Conservation (phyloP, 2,888 invertebrate genomes). For the Agrochola circellaris region DNA sequence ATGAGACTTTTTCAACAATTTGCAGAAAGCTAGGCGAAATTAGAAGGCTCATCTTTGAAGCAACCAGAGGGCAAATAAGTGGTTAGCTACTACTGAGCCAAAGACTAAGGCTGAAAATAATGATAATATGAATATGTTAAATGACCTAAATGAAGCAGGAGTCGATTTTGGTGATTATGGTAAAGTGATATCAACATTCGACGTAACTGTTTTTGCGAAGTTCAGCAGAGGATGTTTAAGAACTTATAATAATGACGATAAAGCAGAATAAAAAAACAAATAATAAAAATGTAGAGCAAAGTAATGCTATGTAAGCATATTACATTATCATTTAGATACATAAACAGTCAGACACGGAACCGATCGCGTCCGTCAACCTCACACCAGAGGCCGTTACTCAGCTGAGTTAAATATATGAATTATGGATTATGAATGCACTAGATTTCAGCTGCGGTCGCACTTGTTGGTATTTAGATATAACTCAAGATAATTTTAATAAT, state of each 20-base stretch:
- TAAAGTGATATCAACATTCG: neutral
- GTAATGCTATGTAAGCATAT: constrained; percentile 13
- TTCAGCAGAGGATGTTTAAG: neutral
- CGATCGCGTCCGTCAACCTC: constrained; percentile 55
- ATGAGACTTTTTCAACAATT: neutral
- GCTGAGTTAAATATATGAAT: constrained; percentile 47
- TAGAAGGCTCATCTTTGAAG: neutral
- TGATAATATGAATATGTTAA: neutral
- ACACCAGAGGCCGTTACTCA: constrained; percentile 50
- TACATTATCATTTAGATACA: constrained; percentile 31
- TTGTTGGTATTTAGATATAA: neutral
- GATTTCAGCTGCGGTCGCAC: constrained; percentile 13
- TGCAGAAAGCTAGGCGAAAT: neutral
- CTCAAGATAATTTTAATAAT: neutral
- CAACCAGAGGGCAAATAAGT: neutral
- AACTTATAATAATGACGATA: neutral
- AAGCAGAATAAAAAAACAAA: neutral
- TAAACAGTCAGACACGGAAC: constrained; percentile 49
- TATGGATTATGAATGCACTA: constrained; percentile 52
- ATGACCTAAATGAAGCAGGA: neutral
- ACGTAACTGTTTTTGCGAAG: neutral
- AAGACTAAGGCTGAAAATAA: neutral
- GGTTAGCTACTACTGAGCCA: no score
- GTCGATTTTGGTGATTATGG: neutral
- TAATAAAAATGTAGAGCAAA: constrained; percentile 13